These are phyloP conservation scores for Lepidonotus clava DNA, from an alignment of 2,888 invertebrate species.

Conservation along the genomic window DNA sequence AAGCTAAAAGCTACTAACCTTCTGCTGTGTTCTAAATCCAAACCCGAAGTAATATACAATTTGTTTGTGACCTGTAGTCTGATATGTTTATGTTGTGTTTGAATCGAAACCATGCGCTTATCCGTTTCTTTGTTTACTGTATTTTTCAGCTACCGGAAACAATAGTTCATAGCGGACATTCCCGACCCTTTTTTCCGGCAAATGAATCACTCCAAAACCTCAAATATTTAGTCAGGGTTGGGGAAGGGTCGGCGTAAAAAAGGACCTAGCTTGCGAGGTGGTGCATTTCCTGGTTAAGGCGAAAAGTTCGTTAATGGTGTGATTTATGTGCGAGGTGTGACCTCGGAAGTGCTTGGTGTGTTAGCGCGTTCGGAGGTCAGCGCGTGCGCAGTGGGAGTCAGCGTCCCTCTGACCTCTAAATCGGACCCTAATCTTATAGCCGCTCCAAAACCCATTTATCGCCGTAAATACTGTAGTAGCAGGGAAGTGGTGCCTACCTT, in stretches of 20 bases:
- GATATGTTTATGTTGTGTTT: not conserved
- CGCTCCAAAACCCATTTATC: not conserved
- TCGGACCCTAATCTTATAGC: not conserved
- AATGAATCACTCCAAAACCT: not conserved
- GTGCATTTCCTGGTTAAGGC: not conserved
- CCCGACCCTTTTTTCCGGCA: not conserved
- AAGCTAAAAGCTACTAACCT: too few relatives aligned
- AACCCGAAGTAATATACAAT: too few relatives aligned
- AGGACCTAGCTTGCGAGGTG: not conserved
- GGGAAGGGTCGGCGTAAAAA: not conserved
- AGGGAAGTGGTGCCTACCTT: not conserved
- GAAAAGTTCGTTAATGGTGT: constrained; percentile 10
- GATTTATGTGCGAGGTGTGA: constrained; percentile 30
- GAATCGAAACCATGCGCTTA: not conserved
- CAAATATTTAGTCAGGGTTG: not conserved
- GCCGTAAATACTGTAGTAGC: not conserved
- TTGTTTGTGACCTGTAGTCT: too few relatives aligned
- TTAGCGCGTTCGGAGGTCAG: constrained; percentile 29
- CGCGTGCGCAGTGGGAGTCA: constrained; percentile 23
- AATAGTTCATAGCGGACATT: not conserved
- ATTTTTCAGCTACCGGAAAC: not conserved
- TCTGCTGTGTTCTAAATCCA: too few relatives aligned
- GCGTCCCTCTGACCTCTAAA: not conserved
- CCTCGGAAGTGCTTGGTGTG: constrained; percentile 9
- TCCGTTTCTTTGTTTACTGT: constrained; percentile 20